phyloP scores from a whole-genome alignment of 2,113 vertebrate genomes.

The Alethe castanea region DNA sequence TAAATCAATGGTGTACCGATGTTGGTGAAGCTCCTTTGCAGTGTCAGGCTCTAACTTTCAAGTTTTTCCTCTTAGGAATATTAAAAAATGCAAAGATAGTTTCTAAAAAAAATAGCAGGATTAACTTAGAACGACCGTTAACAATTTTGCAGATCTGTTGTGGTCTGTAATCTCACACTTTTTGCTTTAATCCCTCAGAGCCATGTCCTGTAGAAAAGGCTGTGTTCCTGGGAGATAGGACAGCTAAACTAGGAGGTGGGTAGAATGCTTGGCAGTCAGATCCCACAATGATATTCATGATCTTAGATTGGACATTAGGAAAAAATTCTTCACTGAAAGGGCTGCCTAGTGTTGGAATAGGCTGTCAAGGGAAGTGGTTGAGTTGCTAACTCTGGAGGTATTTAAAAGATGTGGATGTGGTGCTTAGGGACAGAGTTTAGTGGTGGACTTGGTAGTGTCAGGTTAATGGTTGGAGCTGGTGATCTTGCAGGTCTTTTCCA shows the following conservation, averaged over 20 bases:
- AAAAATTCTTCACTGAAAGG: not conserved
- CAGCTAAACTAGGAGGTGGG: not conserved
- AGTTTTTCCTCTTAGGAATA: not conserved
- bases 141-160: not conserved
- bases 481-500: not conserved
- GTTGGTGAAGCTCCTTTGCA: not conserved
- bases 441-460: not conserved
- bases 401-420: not conserved
- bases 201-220: not conserved
- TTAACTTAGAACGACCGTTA: not conserved
- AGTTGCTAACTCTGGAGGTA: not conserved
- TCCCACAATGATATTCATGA: accelerated
- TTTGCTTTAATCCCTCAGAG: not conserved
- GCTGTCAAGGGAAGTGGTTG: not conserved
- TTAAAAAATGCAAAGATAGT: not conserved
- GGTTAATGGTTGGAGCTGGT: not conserved
- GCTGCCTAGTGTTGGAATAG: not conserved
- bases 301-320: not conserved
- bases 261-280: not conserved
- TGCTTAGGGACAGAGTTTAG: not conserved
- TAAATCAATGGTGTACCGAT: not conserved
- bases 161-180: not conserved
- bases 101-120: not conserved
- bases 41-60: not conserved
- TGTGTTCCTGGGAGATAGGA: not conserved